Percentiles rank a stretch among this genome's conserved stretches.
Evolutionary conservation across 2,797 vertebrate genomes (phyloP).

Genomic region (Semaprochilodus insignis): DNA sequence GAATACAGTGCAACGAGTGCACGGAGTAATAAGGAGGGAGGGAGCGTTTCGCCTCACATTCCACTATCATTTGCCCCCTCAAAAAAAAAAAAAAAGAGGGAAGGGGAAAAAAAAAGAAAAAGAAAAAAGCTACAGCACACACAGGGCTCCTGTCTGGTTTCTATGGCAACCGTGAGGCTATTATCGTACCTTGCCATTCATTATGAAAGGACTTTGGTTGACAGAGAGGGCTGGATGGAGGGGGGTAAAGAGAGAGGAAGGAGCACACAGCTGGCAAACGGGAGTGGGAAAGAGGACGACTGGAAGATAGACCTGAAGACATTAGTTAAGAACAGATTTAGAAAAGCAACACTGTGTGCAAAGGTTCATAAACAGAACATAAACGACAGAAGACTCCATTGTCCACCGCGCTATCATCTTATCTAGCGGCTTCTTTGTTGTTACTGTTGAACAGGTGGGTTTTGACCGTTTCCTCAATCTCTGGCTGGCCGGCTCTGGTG

Average conservation of each 20-base stretch:
- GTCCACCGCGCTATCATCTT: constrained; percentile 7
- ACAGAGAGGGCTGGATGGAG: constrained; percentile 78
- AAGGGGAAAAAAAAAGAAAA: not conserved
- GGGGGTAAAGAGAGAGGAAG: constrained; percentile 42
- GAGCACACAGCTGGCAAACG: constrained; percentile 45
- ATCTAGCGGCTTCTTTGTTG: constrained; percentile 18
- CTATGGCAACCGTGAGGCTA: constrained; percentile 93
- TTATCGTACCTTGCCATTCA: constrained; percentile 99
- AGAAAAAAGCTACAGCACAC: constrained; percentile 85
- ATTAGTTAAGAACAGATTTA: constrained; percentile 25
- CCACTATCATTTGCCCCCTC: constrained; percentile 89
- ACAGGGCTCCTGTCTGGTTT: constrained; percentile 94
- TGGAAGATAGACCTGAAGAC: constrained; percentile 10
- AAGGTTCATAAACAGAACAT: not conserved
- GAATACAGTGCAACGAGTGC: constrained; percentile 52
- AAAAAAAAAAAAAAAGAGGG: constrained; percentile 60
- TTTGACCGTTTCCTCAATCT: constrained; percentile 16
- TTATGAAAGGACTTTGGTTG: constrained; percentile 95
- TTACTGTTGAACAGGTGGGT: constrained; percentile 28
- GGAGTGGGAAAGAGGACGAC: constrained; percentile 31
- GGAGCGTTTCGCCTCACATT: constrained; percentile 66
- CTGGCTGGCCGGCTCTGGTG: not conserved
- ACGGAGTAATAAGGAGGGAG: constrained; percentile 33
- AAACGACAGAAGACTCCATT: not conserved
- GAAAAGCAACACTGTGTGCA: not conserved